Base-by-base conservation (phyloP, 2,888 invertebrate genomes). In the Cataglyphis rosenhaueri region DNA sequence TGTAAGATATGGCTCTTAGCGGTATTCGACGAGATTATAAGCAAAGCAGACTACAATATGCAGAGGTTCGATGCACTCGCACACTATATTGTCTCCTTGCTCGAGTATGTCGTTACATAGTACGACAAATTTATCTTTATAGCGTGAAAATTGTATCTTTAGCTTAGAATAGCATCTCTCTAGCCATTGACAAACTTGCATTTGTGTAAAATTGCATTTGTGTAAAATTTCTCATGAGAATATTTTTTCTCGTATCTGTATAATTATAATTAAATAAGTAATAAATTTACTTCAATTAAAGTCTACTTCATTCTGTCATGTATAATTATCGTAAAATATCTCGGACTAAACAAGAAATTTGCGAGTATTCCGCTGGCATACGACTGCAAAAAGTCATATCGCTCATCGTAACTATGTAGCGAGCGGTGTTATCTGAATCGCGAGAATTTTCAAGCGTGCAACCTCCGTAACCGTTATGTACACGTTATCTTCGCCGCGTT, bases 1-100 rank as follows among this genome's bases (percentile, higher is more conserved):
- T 73, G 81, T 76, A 82, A 82, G 76, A 55, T 74, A 68, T 61
- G 79, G 74, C 84, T 85, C 83, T 89, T 85, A 85, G 89, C 88
- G 89, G 89, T 84, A 71, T 64, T 59, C 66, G 61, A 66, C 89
- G 75, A 86, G 88, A 89, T 88, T 87, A 89, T 81, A 86, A 87
- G 89, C 87, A 76, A 85, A 87, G 84, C 84, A 81, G 82, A 84
- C 82, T 82, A 48, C 74, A 57, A 61, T 52, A 52, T 48, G 21
- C 35, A 65, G 38, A 59, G 64, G 85, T 83, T 87, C 85, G 89
- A 83, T 55, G 85, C 64, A 83, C 83, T 52, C 79, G 66, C 61
- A 71, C 82, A 15, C 66, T 59, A 57, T 71, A 82, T 78, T 55
- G 81, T 84, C 84, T 87, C 81, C 78, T 87, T 87, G 83, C 68